phyloP scores from a whole-genome alignment of 1,140 invertebrate genomes.

The Matsumurasca onukii region DNA sequence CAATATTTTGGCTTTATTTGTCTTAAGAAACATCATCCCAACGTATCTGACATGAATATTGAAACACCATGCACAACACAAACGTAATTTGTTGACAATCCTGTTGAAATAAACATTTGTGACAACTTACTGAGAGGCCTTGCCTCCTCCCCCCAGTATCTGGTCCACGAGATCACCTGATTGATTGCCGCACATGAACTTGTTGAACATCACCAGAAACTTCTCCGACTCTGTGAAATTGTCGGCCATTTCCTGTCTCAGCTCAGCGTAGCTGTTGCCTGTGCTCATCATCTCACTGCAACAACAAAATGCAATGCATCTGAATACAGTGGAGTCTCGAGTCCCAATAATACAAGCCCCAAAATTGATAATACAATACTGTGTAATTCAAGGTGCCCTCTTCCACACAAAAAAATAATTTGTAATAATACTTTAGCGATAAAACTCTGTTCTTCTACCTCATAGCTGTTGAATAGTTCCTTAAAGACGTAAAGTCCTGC shows the following conservation, averaged over 20 bases:
- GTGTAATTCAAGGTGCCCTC: too few relatives aligned
- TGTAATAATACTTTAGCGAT: too few relatives aligned
- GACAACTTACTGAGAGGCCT: background rate
- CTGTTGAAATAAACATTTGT: background rate
- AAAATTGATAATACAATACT: too few relatives aligned
- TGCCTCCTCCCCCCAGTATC: constrained; percentile 9
- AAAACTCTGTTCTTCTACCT: too few relatives aligned
- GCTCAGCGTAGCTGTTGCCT: background rate
- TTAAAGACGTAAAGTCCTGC: background rate
- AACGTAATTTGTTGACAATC: background rate
- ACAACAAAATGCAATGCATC: too few relatives aligned
- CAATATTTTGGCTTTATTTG: background rate
- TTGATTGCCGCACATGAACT: constrained; percentile 26
- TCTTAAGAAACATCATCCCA: background rate
- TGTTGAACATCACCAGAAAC: background rate
- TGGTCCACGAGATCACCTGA: constrained; percentile 17
- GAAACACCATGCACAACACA: background rate
- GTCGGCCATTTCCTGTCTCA: background rate
- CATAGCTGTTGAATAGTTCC: constrained; percentile 1
- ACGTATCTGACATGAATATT: background rate
- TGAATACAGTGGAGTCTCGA: too few relatives aligned
- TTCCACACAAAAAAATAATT: too few relatives aligned
- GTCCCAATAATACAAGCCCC: too few relatives aligned
- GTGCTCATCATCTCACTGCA: background rate
- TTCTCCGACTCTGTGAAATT: constrained; percentile 14